Evolutionary conservation across 2,888 invertebrate species (phyloP), one percentile per base, ranked within the genome.

Genomic region (Thecophora atra): DNA sequence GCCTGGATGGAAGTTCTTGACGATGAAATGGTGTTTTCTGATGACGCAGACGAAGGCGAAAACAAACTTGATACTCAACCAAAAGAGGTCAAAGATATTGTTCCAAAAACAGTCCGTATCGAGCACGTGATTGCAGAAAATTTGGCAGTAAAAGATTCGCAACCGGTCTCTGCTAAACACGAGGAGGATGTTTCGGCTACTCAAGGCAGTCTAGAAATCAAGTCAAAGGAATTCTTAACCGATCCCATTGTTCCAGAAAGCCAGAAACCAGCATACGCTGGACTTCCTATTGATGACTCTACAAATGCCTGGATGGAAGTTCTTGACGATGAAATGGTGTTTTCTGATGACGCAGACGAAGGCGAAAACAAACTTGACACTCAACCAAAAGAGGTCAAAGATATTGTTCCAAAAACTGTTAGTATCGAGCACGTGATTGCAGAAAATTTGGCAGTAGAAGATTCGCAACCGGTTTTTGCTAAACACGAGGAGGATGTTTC

Each of bases 21-120:
- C n/a, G 85, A 87, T 70, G 83, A 84, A n/a, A 82, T 85, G 75
- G 77, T 78, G 6, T 80, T 87, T 58, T 83, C 85, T 1, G 85
- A 84, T 42, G 84, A 85, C n/a, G 85, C 85, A 54, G 78, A 77
- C n/a, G 66, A 66, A n/a, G 8, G 54, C 1, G 63, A 28, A 3
- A 42, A 62, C 24, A 71, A 77, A 47, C 72, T 64, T 24, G 60
- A 72, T 19, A 70, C 37, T 6, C 37, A 37, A 37, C 37, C 37
- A 37, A 11, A 37, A 37, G 37, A 63, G 7, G 15, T 56, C 13
- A 19, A 42, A n/a, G 51, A 64, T 47, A 30, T 28, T n/a, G 28
- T 28, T 37, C 0, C 19, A 1, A 30, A 62, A 62, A n/a, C 62
- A 6, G 30, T 3, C n/a, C 19, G 5, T 62, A 37, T 11, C 19